phyloP scores from a whole-genome alignment of 2,888 invertebrate species.

The Callosobruchus maculatus region DNA sequence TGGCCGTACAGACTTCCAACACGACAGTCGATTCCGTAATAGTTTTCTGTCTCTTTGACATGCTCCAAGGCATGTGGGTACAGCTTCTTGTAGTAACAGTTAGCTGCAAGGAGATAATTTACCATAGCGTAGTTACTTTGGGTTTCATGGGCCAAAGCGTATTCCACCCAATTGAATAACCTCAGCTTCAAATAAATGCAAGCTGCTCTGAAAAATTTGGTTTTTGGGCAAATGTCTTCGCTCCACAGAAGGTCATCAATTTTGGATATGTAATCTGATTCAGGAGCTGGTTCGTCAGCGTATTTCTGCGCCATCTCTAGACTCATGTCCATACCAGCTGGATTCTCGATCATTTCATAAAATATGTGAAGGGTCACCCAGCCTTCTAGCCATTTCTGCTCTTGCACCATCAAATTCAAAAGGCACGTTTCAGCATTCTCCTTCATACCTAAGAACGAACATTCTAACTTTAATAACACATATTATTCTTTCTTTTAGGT shows the following conservation, averaged over 20 bases:
- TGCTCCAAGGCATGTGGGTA: constrained; percentile 40
- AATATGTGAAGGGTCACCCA: constrained; percentile 43
- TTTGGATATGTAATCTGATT: constrained; percentile 24
- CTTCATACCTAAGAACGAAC: neutral
- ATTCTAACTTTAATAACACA: too few relatives aligned
- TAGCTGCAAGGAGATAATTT: constrained; percentile 41
- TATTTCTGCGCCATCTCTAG: constrained; percentile 38
- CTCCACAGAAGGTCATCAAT: constrained; percentile 41
- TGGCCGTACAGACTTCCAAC: constrained; percentile 30
- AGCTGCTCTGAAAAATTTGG: constrained; percentile 37
- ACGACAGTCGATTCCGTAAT: constrained; percentile 34
- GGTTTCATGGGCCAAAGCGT: constrained; percentile 37
- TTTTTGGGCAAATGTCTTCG: constrained; percentile 30
- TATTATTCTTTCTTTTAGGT: too few relatives aligned
- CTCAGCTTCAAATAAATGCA: constrained; percentile 40
- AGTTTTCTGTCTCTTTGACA: constrained; percentile 35
- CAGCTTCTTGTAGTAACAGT: constrained; percentile 37
- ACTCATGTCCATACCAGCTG: constrained; percentile 39
- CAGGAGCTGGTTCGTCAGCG: constrained; percentile 19
- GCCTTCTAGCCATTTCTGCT: constrained; percentile 42
- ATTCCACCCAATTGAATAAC: constrained; percentile 37
- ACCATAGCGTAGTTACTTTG: constrained; percentile 31
- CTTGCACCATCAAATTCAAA: constrained; percentile 33
- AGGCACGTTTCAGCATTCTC: constrained; percentile 44
- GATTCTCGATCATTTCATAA: constrained; percentile 34